phyloP scores from a whole-genome alignment of 2,888 invertebrate genomes.

The Argynnis bischoffii region DNA sequence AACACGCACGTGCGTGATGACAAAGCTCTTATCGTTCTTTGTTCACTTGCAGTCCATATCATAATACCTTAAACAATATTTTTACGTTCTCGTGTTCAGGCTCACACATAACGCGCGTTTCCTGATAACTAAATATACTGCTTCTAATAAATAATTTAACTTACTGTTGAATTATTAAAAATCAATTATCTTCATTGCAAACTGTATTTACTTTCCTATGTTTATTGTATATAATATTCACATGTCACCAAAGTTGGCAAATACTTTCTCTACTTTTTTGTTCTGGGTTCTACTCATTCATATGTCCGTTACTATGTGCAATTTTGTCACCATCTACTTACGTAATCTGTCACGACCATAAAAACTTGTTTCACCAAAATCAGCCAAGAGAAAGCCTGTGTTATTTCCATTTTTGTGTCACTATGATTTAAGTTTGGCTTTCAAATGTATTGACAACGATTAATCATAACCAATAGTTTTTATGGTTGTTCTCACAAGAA shows the following conservation, averaged over 20 bases:
- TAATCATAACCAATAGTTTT: conserved; percentile 24
- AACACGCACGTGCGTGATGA: conserved; percentile 67
- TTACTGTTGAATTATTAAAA: background rate
- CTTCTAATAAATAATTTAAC: background rate
- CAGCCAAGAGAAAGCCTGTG: conserved; percentile 68
- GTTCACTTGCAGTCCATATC: conserved; percentile 45
- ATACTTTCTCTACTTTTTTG: conserved; percentile 64
- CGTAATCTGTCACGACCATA: conserved; percentile 60
- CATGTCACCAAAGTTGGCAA: conserved; percentile 49
- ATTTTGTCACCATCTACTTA: conserved; percentile 68
- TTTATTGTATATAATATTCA: conserved; percentile 25
- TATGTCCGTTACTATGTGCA: conserved; percentile 53
- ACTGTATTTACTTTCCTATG: conserved; percentile 16
- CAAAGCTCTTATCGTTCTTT: conserved; percentile 61
- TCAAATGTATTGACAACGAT: conserved; percentile 39
- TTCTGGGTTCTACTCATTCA: conserved; percentile 58
- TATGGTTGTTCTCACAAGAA: conserved; percentile 30
- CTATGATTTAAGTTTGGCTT: conserved; percentile 49
- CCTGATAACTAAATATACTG: background rate
- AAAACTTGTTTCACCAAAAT: conserved; percentile 62
- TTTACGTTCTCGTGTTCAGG: conserved; percentile 3
- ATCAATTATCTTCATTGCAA: background rate
- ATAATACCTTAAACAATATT: conserved; percentile 13
- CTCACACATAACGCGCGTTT: conserved; percentile 10
- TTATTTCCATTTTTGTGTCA: conserved; percentile 54